Base-by-base conservation (phyloP, 2,888 invertebrate genomes). In the Troides aeacus region DNA sequence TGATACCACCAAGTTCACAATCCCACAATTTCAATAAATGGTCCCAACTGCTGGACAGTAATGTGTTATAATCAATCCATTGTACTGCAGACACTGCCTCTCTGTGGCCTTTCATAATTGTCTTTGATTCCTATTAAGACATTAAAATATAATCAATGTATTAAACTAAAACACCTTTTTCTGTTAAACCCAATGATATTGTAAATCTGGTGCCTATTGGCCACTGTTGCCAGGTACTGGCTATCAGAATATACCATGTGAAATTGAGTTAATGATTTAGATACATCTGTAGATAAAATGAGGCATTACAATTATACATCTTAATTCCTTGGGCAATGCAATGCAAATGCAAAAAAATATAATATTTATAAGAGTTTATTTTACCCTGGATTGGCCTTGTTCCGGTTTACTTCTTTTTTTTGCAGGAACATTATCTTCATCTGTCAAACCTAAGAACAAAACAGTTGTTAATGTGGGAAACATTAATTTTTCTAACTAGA, bases 1-100 rank as follows among this genome's bases (percentile, higher is more conserved):
- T 97, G 61, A 98, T 94, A 56, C 96, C 96, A 64, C 96, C 97
- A 63, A 97, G 89, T 79, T 97, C 96, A 61, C 97, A 94, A 86
- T 99, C 99, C 99, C 99, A 99, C 12, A 98, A 85, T 84, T 97
- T 96, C 21, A 99, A 92, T 0, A 98, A 97, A 83, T 99, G 99
- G 91, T 99, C 99, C 98, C 98, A 98, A 1, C 99, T 97, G 66
- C 96, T 95, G 0, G 98, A 97, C 12, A 97, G 93, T 2, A 99
- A 90, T 73, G 96, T 96, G 74, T 94, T 93, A 69, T 93, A 93
- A 76, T 96, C 96, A 77, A 96, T 94, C 99, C 99, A 99, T 68
- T 95, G 94, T 0, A 97, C 94, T 0, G 96, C 95, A 0, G 97
- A 97, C 23, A 99, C 95, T 18, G 96, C 96, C 87, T 99, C 99